Evolutionary conservation across 2,797 vertebrate species (phyloP), one percentile per base, ranked within the genome.

Genomic region (Ispidina lecontei): DNA sequence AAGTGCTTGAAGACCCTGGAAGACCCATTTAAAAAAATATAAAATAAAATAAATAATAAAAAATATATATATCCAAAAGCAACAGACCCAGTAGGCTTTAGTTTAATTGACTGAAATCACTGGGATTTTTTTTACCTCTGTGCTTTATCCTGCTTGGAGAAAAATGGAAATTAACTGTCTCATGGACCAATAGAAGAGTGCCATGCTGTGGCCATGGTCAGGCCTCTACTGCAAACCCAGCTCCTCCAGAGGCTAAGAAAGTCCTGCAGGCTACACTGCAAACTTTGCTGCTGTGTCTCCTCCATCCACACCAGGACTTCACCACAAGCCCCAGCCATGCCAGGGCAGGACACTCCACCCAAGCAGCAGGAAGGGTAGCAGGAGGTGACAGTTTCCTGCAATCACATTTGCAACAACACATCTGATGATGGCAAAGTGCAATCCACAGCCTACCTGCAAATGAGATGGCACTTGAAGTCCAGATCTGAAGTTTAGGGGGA

Each of bases 1-100:
- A 93, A 90, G 88, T 76, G 89, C 95, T 96, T 39, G 1, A 92
- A 86, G 87, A 92, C 92, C 95, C 83, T 82, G 68, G 56, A 96
- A 96, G 92, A 51, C 37, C 94, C 91, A 96, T 95, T 92, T 96
- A 46, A 68, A 81, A 90, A 91, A 84, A 82, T 60, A 60, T 49
- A 33, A 86, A 91, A 91, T 85, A 87, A 90, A 95, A 84, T 83
- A 91, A 87, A 93, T 83, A 37, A 58, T 59, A 26, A 56, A 59
- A 82, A 71, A 73, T 84, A 72, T 39, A 86, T 74, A 55, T 19
- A 26, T 21, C 60, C n/a, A 4, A 78, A 92, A 87, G 63, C 67
- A 70, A 60, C 73, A 92, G 83, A 70, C 68, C 65, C 89, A 60
- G 54, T 63, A 90, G 85, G 91, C 23, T 90, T 78, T 67, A 59